Percentiles rank a stretch among this genome's conserved stretches.
Evolutionary conservation across 2,113 vertebrate species (phyloP).

Genomic region (Alligator mississippiensis): DNA sequence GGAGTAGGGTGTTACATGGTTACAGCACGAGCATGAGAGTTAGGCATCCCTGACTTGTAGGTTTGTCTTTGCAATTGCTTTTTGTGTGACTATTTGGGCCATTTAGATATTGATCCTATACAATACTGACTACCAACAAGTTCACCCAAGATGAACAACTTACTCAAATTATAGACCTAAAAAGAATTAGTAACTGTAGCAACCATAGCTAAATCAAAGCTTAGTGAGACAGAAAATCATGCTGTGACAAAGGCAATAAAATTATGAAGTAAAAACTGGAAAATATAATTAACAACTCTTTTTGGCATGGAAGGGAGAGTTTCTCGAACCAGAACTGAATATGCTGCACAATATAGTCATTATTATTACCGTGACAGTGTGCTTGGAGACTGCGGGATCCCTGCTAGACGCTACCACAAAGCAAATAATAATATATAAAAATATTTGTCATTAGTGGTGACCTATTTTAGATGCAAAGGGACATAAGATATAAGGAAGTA

Average conservation of each 20-base stretch:
- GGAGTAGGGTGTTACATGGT: neutral
- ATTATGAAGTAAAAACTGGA: neutral
- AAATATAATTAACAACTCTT: neutral
- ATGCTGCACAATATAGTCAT: fast-evolving
- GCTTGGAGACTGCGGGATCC: neutral
- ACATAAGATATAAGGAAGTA: neutral
- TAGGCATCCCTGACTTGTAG: neutral
- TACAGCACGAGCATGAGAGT: neutral
- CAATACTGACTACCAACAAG: neutral
- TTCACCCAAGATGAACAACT: neutral
- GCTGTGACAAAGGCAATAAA: neutral
- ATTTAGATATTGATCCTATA: neutral
- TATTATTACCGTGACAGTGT: neutral
- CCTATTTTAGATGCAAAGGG: neutral
- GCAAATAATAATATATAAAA: neutral
- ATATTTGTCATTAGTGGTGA: neutral
- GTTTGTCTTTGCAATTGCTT: neutral
- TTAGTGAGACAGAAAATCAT: neutral
- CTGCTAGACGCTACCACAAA: fast-evolving
- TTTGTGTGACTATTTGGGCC: neutral
- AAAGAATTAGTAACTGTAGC: neutral
- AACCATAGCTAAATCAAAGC: neutral
- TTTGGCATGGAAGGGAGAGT: neutral
- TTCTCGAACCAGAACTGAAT: neutral
- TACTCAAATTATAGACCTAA: neutral